Percentiles rank a stretch among this genome's conserved stretches.
These are phyloP conservation scores for Lysiphlebus fabarum DNA, from an alignment of 1,140 invertebrate genomes.

Conservation along the genomic window DNA sequence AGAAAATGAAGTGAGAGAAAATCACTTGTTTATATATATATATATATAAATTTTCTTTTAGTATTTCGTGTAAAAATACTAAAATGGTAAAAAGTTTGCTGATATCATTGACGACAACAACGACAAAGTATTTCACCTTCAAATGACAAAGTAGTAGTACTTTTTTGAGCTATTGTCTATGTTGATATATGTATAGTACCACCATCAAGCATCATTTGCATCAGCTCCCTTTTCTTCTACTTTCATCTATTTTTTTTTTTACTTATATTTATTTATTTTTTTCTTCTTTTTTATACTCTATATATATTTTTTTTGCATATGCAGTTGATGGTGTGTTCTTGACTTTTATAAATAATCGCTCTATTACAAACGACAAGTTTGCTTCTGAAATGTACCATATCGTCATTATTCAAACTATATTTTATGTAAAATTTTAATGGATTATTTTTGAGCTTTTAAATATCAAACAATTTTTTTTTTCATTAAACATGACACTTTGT, in stretches of 20 bases:
- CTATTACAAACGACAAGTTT: too few relatives aligned
- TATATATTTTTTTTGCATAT: slow-evolving; percentile 3
- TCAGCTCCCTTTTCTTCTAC: slow-evolving; percentile 16
- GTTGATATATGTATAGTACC: slow-evolving; percentile 17
- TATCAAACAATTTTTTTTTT: too few relatives aligned
- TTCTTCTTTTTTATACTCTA: background rate
- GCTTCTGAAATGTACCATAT: too few relatives aligned
- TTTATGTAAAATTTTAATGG: too few relatives aligned
- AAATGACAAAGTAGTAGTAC: slow-evolving; percentile 24
- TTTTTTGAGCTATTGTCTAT: slow-evolving; percentile 7
- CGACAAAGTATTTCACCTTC: slow-evolving; percentile 16
- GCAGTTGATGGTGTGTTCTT: slow-evolving; percentile 13
- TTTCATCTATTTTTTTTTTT: slow-evolving; percentile 9
- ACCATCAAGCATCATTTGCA: slow-evolving; percentile 23
- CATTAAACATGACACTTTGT: too few relatives aligned
- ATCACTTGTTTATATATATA: too few relatives aligned
- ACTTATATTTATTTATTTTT: slow-evolving; percentile 1
- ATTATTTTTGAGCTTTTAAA: too few relatives aligned
- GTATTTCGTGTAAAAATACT: too few relatives aligned
- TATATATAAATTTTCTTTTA: background rate
- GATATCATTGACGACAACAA: slow-evolving; percentile 11
- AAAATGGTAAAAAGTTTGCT: background rate
- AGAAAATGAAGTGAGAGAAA: too few relatives aligned
- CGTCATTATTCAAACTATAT: too few relatives aligned
- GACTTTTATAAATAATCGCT: slow-evolving; percentile 24